Base-by-base conservation (phyloP, 53 echinoderm and acorn worm species). In the Temnopleurus reevesii region DNA sequence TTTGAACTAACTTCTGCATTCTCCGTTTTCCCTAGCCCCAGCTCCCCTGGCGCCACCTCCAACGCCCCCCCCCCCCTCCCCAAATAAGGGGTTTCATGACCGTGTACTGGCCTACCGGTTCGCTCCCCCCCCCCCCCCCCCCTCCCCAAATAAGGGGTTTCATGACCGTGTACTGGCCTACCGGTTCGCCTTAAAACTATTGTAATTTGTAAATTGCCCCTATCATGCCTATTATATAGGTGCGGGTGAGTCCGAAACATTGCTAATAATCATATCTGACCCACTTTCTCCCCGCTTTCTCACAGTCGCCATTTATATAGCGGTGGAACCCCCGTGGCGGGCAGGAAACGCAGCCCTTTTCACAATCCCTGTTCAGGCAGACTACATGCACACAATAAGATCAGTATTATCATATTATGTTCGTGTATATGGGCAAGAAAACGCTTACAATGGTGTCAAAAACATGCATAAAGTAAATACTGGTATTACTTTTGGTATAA, bases 191-290 rank as follows among this genome's bases (percentile, higher is more conserved):
- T 17, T 7, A n/a, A n/a, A n/a, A n/a, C 23, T 55, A 5, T n/a
- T 24, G 21, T 24, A 56, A 56, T 56, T 21, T 24, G 56, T 56
- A 21, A 56, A 17, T 56, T 23, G 56, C 21, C 56, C 21, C 55
- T n/a, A 35, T 71, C n/a, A 49, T 49, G 49, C 49, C 33, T 4
- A 34, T 17, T 4, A 12, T 19, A 21, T 36, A 41, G 38, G 41
- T 66, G 71, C 13, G 55, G 33, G 61, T 31, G 63, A n/a, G 41
- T 31, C 2, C 8, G 30, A 71, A 71, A n/a, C 23, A 38, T 41
- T 49, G 23, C 1, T 38, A 71, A 71, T 71, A 71, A 71, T 71
- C 41, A 71, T 71, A 65, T 35, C 7, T 71, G 71, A 71, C 71
- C 71, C 71, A 71, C 71, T 71, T 71, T 71, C 71, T 28, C 4